Evolutionary conservation across 37 sponge, comb jelly and placozoan genomes (phyloP), one percentile per base, ranked within the genome.

Genomic region (Tethya wilhelma): DNA sequence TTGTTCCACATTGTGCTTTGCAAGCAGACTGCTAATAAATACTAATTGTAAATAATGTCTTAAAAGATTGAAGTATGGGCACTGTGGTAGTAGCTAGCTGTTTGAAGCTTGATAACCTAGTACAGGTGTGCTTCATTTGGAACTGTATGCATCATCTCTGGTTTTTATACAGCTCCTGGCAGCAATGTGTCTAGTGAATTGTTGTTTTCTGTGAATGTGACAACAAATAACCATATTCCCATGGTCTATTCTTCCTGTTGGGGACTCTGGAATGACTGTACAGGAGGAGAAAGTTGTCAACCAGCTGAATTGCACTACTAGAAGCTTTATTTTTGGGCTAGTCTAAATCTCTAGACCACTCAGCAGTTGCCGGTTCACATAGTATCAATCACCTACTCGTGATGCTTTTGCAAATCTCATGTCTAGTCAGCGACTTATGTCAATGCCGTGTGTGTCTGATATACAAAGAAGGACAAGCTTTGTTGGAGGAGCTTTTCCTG

Each of bases 101-200:
- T 19, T 33, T 2, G 34, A 30, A 64, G 31, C 66, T 7, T 64
- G 66, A 2, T 4, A 20, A 31, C 7, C 32, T 3, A 64, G 63
- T 32, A 29, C 7, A 30, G 66, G 34, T 64, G 66, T 64, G 66
- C 34, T 64, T 64, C 66, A 64, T 64, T 64, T 64, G 32, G 66
- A 49, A 49, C 53, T 49, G 9, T 14, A 49, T 30, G 3, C 34
- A 29, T n/a, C n/a, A n/a, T n/a, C n/a, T n/a, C n/a, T n/a, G n/a
- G n/a, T n/a, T n/a, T 19, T 9, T n/a, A n/a, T n/a, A n/a, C n/a
- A n/a, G n/a, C n/a, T n/a, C n/a, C n/a, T n/a, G n/a, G n/a, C n/a
- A n/a, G n/a, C n/a, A n/a, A n/a, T n/a, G n/a, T n/a, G n/a, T n/a
- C n/a, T n/a, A n/a, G n/a, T n/a, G n/a, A n/a, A n/a, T n/a, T n/a